Evolutionary conservation across 2,888 invertebrate species (phyloP).

Genomic region (Octodonta nipae): DNA sequence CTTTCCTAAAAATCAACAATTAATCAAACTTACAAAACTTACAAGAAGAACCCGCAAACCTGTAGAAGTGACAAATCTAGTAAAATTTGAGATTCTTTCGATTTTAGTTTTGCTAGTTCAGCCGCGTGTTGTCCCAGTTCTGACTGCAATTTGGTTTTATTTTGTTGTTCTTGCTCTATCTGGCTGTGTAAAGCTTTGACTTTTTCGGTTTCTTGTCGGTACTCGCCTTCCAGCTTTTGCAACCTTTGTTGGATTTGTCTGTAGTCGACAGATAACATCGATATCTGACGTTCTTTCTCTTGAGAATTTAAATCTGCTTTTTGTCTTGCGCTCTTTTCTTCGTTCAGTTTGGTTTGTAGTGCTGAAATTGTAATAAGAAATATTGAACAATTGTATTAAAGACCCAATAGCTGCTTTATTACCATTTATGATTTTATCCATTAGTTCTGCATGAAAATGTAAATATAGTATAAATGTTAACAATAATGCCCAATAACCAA

Average conservation of each 20-base stretch:
- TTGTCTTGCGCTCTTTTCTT: slow-evolving; percentile 77
- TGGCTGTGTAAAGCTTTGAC: slow-evolving; percentile 71
- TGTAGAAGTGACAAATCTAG: slow-evolving; percentile 51
- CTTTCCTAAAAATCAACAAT: slow-evolving; percentile 44
- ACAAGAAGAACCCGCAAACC: too few relatives aligned
- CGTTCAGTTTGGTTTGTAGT: slow-evolving; percentile 79
- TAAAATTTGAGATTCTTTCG: slow-evolving; percentile 57
- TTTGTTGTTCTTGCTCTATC: slow-evolving; percentile 82
- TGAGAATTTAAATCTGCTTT: slow-evolving; percentile 76
- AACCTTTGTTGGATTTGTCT: slow-evolving; percentile 84
- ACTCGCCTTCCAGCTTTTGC: slow-evolving; percentile 83
- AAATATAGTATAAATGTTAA: too few relatives aligned
- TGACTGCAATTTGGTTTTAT: slow-evolving; percentile 66
- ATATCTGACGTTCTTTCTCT: slow-evolving; percentile 87
- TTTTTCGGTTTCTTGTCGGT: slow-evolving; percentile 76
- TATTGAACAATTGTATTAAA: slow-evolving; percentile 2
- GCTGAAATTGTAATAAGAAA: slow-evolving; percentile 40
- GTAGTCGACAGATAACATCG: slow-evolving; percentile 88
- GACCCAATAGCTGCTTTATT: slow-evolving; percentile 24
- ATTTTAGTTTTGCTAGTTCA: slow-evolving; percentile 56
- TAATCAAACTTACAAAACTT: too few relatives aligned
- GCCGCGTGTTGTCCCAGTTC: slow-evolving; percentile 62
- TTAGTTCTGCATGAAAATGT: slow-evolving; percentile 48
- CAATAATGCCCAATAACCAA: too few relatives aligned
- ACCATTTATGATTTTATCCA: slow-evolving; percentile 57